phyloP scores from a whole-genome alignment of 2,888 invertebrate species.

The Minunthozetes semirufus region DNA sequence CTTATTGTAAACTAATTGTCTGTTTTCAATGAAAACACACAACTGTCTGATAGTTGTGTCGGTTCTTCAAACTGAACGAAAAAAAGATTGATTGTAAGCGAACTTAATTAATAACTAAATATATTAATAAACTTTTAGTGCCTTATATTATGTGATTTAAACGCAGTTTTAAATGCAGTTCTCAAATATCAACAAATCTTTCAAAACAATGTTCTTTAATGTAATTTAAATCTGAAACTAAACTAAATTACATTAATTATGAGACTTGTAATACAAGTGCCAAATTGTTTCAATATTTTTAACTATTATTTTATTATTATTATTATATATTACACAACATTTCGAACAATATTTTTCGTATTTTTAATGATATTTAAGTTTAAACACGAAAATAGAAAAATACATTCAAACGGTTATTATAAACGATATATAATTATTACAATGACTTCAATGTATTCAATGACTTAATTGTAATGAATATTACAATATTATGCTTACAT shows the following conservation, averaged over 20 bases:
- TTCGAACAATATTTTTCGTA: conserved; percentile 14
- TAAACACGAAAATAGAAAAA: no score
- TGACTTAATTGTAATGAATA: no score
- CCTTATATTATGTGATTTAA: conserved; percentile 24
- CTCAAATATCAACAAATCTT: conserved; percentile 10
- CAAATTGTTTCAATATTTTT: conserved; percentile 26
- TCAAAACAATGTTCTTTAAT: conserved; percentile 15
- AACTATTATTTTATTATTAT: conserved; percentile 14
- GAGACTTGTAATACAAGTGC: conserved; percentile 29
- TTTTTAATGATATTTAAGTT: not conserved
- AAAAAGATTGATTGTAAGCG: not conserved
- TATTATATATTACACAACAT: not conserved
- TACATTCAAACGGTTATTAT: no score
- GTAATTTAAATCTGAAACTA: conserved; percentile 19
- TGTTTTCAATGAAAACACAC: no score
- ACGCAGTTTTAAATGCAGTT: not conserved
- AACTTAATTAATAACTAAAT: conserved; percentile 5
- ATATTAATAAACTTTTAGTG: conserved; percentile 3
- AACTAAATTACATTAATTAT: conserved; percentile 8
- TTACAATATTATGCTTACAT: no score
- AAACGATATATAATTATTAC: no score
- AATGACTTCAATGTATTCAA: no score
- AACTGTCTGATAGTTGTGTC: no score
- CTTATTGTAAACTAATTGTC: not conserved
- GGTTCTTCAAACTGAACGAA: not conserved